Percentiles rank a stretch among this genome's conserved stretches.
Evolutionary conservation across 2,888 invertebrate genomes (phyloP).

Genomic region (Steinernema hermaphroditum): DNA sequence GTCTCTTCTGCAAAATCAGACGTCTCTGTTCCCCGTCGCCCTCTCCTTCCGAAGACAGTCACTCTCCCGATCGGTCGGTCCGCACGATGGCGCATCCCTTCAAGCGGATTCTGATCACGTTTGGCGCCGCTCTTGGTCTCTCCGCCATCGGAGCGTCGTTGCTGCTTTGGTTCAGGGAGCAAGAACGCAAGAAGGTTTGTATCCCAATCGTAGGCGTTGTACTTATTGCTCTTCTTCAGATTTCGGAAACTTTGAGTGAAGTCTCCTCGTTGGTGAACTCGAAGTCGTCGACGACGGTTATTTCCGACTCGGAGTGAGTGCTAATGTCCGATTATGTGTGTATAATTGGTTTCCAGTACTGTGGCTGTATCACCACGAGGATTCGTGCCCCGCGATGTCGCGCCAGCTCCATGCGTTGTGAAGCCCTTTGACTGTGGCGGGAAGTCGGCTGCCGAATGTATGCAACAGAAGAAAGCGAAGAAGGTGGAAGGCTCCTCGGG

Average conservation of each 20-base stretch:
- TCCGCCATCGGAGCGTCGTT: neutral
- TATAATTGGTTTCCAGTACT: neutral
- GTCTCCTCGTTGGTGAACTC: neutral
- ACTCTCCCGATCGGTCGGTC: neutral
- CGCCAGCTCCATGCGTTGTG: neutral
- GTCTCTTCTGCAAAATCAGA: no score
- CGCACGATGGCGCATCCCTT: neutral
- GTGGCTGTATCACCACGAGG: no score
- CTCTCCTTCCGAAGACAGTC: no score
- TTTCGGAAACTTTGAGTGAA: neutral
- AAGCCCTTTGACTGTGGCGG: slow-evolving; percentile 25
- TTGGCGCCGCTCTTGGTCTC: neutral
- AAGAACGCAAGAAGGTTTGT: neutral
- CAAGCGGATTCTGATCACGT: neutral
- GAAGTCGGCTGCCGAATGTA: neutral
- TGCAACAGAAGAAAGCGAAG: slow-evolving; percentile 2
- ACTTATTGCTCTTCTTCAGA: neutral
- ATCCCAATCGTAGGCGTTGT: neutral
- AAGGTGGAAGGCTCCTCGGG: neutral
- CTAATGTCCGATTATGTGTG: neutral
- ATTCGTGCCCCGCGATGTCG: no score
- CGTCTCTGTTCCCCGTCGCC: no score
- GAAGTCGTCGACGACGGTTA: neutral
- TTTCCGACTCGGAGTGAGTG: neutral
- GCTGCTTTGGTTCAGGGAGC: neutral